These are phyloP conservation scores for Characodon lateralis DNA, from an alignment of 2,797 vertebrate species.

Conservation along the genomic window DNA sequence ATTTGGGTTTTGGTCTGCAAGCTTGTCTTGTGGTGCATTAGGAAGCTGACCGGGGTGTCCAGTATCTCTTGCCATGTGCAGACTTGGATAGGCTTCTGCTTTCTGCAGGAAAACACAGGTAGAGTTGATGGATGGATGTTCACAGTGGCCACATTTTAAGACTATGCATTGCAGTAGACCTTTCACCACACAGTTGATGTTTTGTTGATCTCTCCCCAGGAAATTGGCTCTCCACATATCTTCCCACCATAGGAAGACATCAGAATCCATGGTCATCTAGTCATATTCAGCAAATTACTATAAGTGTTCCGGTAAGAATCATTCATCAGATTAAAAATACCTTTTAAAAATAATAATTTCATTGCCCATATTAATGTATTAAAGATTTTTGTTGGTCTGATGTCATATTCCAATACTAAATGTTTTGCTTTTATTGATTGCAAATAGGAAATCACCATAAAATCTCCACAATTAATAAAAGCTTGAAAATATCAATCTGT, in stretches of 20 bases:
- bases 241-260: constrained; percentile 23
- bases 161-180: background rate
- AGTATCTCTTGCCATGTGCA: background rate
- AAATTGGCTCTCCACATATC: constrained; percentile 25
- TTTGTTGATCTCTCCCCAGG: constrained; percentile 24
- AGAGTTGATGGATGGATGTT: constrained; percentile 2
- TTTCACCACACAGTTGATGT: constrained; percentile 2
- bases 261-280: constrained; percentile 27
- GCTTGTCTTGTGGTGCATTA: constrained; percentile 1
- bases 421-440: too few species aligned
- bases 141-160: constrained; percentile 4
- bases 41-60: background rate
- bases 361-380: too few species aligned
- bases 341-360: too few species aligned
- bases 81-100: background rate
- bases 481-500: too few species aligned
- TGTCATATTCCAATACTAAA: too few species aligned
- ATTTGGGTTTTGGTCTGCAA: background rate
- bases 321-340: too few species aligned
- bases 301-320: too few species aligned
- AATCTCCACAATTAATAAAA: too few species aligned
- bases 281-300: background rate
- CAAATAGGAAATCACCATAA: too few species aligned
- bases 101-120: background rate
- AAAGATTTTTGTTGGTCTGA: too few species aligned